Base-by-base conservation (phyloP, 2,113 vertebrate genomes). In the Notothenia coriiceps region DNA sequence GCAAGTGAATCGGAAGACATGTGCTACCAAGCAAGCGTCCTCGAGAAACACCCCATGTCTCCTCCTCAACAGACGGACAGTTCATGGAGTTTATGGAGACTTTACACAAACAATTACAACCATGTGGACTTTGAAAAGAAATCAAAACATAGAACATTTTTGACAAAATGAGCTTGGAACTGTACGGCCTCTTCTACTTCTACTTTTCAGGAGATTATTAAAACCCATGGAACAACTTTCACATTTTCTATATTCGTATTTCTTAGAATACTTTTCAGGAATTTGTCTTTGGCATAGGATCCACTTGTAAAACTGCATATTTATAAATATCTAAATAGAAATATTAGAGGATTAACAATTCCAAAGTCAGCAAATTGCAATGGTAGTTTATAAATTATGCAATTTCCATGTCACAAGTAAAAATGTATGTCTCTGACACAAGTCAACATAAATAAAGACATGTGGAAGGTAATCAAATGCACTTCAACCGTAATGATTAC, bases 91-190 rank as follows among this genome's bases (percentile, higher is more conserved):
- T 80, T 15, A 86, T 81, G 88, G 54, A 82, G 52, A 80, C 65
- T 40, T 57, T 43, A 81, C 64, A 74, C 44, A 85, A 51, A 81
- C 17, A 79, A 50, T 59, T 18, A 89, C 66, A 89, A 57, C 15
- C 46, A 74, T 62, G 74, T 81, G 68, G 71, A 70, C 52, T 18
- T 13, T 70, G 11, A 65, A 67, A 71, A 68, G 2, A 76, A 70
- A 78, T 10, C 57, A 64, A 70, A 74, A 73, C 46, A 83, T 0
- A 56, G 7, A 57, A 52, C 1, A 81, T 13, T 44, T 52, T 6
- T 52, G 35, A 78, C 64, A 43, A 33, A 2, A 12, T 76, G 74
- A 85, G 49, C 67, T 82, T 87, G 86, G 87, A 91, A 87, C 29
- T 79, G 85, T 59, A 18, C 4, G 69, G 74, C 73, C 35, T 40